Conservation (phyloP, 1,140 invertebrate genomes). For the Catajapyx aquilonaris region DNA sequence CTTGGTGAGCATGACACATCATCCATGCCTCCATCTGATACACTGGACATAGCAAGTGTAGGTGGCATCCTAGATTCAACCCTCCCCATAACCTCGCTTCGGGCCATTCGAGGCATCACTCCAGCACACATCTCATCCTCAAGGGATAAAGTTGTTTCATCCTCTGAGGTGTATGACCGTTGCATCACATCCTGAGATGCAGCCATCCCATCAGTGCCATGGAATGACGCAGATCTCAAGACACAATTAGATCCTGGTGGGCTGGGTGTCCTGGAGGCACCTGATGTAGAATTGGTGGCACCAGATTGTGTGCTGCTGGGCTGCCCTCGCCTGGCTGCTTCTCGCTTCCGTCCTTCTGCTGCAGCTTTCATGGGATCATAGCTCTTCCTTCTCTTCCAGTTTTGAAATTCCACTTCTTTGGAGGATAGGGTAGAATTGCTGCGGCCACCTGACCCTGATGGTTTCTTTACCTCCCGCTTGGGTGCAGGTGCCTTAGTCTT, state of each 20-base stretch:
- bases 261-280: constrained; percentile 10
- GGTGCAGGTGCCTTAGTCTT: background rate
- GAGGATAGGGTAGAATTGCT: constrained; percentile 40
- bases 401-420: constrained; percentile 64
- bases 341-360: constrained; percentile 9
- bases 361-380: constrained; percentile 64
- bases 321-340: constrained; percentile 5
- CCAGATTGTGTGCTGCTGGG: background rate
- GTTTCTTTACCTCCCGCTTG: background rate
- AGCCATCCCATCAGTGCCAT: constrained; percentile 23
- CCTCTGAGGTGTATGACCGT: no score
- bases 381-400: constrained; percentile 75
- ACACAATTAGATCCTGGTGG: constrained; percentile 21
- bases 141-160: no score
- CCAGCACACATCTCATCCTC: no score
- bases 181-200: no score
- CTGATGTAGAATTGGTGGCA: background rate
- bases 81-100: no score
- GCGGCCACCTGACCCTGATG: constrained; percentile 14
- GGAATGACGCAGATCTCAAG: constrained; percentile 29
- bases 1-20: no score
- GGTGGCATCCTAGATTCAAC: no score
- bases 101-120: no score
- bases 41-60: no score
- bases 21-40: no score